phyloP scores from a whole-genome alignment of 2,888 invertebrate genomes.

The Catocala sponsa region DNA sequence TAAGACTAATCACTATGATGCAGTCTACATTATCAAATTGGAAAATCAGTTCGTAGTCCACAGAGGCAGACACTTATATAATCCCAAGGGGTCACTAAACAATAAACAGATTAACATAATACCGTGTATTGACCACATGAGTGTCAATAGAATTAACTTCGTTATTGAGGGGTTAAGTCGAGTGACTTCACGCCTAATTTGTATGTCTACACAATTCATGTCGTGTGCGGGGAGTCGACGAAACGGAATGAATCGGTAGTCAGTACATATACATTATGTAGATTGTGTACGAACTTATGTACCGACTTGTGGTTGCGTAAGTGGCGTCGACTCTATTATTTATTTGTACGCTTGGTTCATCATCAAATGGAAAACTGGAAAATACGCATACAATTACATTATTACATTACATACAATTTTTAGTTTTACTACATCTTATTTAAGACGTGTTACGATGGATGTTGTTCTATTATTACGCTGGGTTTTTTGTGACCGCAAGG shows the following conservation, averaged over 20 bases:
- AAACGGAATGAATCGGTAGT: slow-evolving; percentile 20
- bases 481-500: too few species aligned
- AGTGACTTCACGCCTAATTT: slow-evolving; percentile 45
- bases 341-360: not conserved
- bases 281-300: not conserved
- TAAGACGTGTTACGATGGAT: too few species aligned
- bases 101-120: slow-evolving; percentile 30
- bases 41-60: not conserved
- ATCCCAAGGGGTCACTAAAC: slow-evolving; percentile 12
- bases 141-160: slow-evolving; percentile 39
- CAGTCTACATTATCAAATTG: not conserved
- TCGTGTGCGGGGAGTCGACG: slow-evolving; percentile 15
- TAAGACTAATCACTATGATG: too few species aligned
- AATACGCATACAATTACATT: not conserved
- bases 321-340: not conserved
- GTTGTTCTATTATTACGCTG: too few species aligned
- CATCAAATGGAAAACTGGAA: too few species aligned
- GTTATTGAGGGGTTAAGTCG: slow-evolving; percentile 33
- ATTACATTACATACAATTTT: too few species aligned
- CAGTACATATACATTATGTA: slow-evolving; percentile 6
- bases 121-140: slow-evolving; percentile 30
- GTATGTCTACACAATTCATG: slow-evolving; percentile 29
- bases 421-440: too few species aligned
- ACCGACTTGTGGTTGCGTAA: slow-evolving; percentile 4
- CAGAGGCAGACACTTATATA: not conserved